These are phyloP conservation scores for Plebejus anna DNA, from an alignment of 2,888 invertebrate genomes.

Conservation along the genomic window DNA sequence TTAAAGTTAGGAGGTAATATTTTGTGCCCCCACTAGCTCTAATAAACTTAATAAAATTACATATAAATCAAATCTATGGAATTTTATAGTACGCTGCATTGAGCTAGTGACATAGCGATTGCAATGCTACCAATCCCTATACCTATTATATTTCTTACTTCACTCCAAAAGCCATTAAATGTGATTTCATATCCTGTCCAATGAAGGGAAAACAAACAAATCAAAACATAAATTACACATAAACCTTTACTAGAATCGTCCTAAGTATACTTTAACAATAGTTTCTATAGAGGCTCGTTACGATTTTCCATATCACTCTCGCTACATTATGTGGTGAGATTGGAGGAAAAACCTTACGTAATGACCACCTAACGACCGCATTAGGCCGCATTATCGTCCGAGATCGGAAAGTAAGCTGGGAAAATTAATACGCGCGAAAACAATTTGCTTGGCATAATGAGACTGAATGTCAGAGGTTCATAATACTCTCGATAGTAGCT, in stretches of 20 bases:
- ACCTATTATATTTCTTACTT: not conserved
- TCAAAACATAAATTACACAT: not conserved
- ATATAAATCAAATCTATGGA: too few species aligned
- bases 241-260: not conserved
- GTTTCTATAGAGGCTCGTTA: constrained; percentile 7
- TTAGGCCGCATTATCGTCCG: not conserved
- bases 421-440: constrained; percentile 15
- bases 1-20: too few species aligned
- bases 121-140: too few species aligned
- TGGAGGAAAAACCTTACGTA: constrained; percentile 23
- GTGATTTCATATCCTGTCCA: not conserved
- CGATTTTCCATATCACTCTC: constrained; percentile 19
- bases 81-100: too few species aligned
- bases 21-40: too few species aligned
- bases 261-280: not conserved
- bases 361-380: constrained; percentile 11
- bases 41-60: too few species aligned
- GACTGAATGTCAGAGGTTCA: not conserved
- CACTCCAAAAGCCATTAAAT: not conserved
- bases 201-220: not conserved
- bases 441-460: not conserved
- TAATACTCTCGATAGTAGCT: not conserved
- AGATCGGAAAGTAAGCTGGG: constrained; percentile 4
- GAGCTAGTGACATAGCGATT: too few species aligned
- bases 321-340: constrained; percentile 21